phyloP scores from a whole-genome alignment of 2,113 vertebrate genomes.

The Nycticebus coucang region DNA sequence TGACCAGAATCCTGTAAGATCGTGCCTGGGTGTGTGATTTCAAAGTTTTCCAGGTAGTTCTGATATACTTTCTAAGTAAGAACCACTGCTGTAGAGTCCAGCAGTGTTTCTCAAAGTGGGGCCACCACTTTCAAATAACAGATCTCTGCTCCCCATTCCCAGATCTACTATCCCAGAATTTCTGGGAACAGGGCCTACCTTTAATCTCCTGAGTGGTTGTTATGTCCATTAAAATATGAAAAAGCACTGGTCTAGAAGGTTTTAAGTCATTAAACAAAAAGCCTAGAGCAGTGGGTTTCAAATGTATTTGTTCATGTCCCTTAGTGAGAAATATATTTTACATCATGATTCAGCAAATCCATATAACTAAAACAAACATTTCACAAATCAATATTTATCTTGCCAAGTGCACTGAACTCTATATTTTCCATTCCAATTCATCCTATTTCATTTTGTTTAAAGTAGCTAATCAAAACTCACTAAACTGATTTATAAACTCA shows the following conservation, averaged over 20 bases:
- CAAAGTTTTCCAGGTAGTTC: slow-evolving; percentile 13
- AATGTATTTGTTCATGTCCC: slow-evolving; percentile 15
- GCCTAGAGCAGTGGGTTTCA: slow-evolving; percentile 10
- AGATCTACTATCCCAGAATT: slow-evolving; percentile 1
- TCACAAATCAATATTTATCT: slow-evolving; percentile 32
- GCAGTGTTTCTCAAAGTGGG: slow-evolving; percentile 38
- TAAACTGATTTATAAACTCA: slow-evolving; percentile 41
- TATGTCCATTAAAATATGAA: slow-evolving; percentile 25
- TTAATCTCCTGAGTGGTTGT: slow-evolving; percentile 6
- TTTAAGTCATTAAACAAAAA: slow-evolving; percentile 42
- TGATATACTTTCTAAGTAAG: slow-evolving; percentile 29
- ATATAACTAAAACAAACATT: slow-evolving; percentile 51
- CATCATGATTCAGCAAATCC: slow-evolving; percentile 28
- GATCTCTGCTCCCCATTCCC: background rate
- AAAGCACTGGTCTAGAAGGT: background rate
- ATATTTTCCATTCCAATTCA: slow-evolving; percentile 33
- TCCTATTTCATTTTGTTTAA: slow-evolving; percentile 47
- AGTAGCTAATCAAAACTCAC: slow-evolving; percentile 20
- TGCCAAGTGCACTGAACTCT: slow-evolving; percentile 1
- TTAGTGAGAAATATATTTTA: slow-evolving; percentile 37
- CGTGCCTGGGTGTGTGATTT: background rate
- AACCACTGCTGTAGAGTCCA: background rate
- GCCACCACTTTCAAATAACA: background rate
- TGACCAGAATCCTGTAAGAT: background rate
- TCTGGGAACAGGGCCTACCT: background rate